Conservation (phyloP, 2,797 vertebrate genomes). For the Anas bernieri region DNA sequence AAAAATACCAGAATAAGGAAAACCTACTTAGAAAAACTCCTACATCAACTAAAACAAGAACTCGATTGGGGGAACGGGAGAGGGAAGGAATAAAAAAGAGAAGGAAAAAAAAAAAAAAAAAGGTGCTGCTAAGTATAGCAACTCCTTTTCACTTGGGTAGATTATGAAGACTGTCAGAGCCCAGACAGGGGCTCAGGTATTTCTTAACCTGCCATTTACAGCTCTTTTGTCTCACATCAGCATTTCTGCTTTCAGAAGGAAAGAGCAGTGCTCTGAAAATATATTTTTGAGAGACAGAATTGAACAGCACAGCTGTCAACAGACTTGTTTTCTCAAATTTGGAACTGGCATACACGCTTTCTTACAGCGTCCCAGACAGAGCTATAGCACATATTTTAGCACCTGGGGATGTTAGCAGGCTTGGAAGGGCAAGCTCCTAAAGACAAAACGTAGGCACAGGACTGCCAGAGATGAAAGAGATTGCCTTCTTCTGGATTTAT, state of each 20-base stretch:
- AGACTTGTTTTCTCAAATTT: background rate
- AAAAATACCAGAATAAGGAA: background rate
- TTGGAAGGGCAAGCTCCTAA: background rate
- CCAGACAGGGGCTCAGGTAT: background rate
- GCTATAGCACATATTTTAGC: background rate
- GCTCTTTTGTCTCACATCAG: background rate
- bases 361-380: background rate
- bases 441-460: background rate
- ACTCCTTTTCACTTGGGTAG: background rate
- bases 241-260: background rate
- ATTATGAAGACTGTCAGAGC: background rate
- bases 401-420: background rate
- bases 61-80: too few relatives aligned
- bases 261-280: background rate
- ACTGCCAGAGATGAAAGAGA: background rate
- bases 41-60: background rate
- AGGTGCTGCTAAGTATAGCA: background rate
- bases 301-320: background rate
- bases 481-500: background rate
- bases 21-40: background rate
- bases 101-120: accelerated
- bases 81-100: too few relatives aligned
- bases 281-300: background rate
- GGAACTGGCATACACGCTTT: background rate
- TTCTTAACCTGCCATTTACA: background rate